phyloP scores from a whole-genome alignment of 2,888 invertebrate genomes.

The Sesia apiformis region DNA sequence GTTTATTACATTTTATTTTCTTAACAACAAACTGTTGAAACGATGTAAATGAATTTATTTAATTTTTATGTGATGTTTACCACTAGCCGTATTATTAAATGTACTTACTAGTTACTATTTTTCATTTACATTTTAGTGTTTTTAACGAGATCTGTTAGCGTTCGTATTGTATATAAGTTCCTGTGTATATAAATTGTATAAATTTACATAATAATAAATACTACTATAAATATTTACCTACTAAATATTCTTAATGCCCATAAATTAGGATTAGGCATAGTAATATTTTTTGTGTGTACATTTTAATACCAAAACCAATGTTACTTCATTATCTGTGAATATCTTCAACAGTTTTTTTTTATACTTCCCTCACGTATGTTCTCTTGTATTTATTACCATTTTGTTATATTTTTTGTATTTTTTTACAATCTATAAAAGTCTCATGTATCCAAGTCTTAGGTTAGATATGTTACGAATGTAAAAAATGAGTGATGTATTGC shows the following conservation, averaged over 20 bases:
- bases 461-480: too few species aligned
- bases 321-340: too few species aligned
- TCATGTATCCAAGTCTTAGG: too few species aligned
- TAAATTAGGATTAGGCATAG: too few species aligned
- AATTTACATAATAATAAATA: conserved; percentile 8
- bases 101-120: neutral
- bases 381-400: too few species aligned
- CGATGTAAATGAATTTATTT: neutral
- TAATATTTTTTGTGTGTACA: conserved; percentile 3
- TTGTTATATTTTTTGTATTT: too few species aligned
- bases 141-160: conserved; percentile 48
- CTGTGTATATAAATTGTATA: conserved; percentile 47
- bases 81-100: conserved; percentile 36
- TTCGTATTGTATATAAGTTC: conserved; percentile 39
- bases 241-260: too few species aligned
- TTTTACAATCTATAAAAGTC: too few species aligned
- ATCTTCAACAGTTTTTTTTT: too few species aligned
- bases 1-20: neutral
- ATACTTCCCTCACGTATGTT: too few species aligned
- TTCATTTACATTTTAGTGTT: neutral
- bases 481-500: neutral
- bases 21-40: neutral
- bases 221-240: too few species aligned
- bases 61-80: conserved; percentile 48
- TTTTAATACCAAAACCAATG: conserved; percentile 4